Percentiles rank a stretch among this genome's conserved stretches.
phyloP scores from a whole-genome alignment of 37 sponge, comb jelly and placozoan species.

The Cladorhizidae sp. region DNA sequence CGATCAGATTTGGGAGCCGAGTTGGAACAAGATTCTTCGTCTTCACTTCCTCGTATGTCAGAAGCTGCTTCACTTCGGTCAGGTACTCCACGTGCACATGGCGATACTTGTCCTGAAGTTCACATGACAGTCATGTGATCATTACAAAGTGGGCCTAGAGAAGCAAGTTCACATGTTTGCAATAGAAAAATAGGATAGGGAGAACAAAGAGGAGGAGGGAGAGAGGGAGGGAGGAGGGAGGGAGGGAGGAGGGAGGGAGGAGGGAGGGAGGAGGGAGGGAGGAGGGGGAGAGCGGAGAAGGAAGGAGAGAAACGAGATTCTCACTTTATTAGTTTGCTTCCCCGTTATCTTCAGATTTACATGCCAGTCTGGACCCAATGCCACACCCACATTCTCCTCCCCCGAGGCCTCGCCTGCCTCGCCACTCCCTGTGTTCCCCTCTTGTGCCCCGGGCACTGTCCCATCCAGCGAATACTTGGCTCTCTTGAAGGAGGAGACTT shows the following conservation, averaged over 20 bases:
- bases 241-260: too few relatives aligned
- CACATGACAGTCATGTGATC: slow-evolving; percentile 7
- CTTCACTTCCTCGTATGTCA: slow-evolving; percentile 33
- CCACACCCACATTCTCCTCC: slow-evolving; percentile 60
- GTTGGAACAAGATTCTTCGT: background rate
- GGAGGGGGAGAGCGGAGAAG: background rate
- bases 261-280: background rate
- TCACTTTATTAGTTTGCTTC: slow-evolving; percentile 33
- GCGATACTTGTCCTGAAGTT: slow-evolving; percentile 23
- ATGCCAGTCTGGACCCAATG: slow-evolving; percentile 98
- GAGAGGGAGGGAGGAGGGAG: too few relatives aligned
- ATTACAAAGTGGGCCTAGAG: background rate
- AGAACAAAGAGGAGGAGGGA: too few relatives aligned
- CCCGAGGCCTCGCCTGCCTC: background rate
- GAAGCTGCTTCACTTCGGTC: slow-evolving; percentile 68
- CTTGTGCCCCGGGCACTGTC: background rate
- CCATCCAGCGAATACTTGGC: slow-evolving; percentile 73
- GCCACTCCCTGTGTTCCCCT: background rate
- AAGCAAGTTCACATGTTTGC: too few relatives aligned
- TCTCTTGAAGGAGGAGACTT: slow-evolving; percentile 56
- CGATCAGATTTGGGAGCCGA: background rate
- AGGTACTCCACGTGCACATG: slow-evolving; percentile 85
- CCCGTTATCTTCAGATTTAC: slow-evolving; percentile 66
- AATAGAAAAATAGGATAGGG: too few relatives aligned
- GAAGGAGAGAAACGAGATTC: background rate